Base-by-base conservation (phyloP, 1,140 invertebrate species). In the Argopecten irradians region DNA sequence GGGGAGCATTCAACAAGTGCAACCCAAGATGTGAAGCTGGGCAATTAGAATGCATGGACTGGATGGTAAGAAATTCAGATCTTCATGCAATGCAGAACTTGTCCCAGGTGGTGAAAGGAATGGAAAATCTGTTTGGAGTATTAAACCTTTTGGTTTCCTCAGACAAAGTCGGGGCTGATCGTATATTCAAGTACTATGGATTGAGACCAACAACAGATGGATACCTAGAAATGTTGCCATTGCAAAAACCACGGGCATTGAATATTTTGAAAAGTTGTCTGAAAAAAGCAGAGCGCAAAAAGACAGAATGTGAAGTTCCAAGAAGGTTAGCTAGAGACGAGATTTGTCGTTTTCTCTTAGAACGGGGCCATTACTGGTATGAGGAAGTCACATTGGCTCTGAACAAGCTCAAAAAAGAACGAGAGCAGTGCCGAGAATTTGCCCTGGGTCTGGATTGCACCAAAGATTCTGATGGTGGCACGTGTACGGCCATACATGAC, bases 151-250 rank as follows among this genome's bases (percentile, higher is more conserved):
- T 93, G 14, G 46, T 87, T 1, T 83, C 88, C 11, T 87, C 86
- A 1, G 82, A 86, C 9, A 86, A 46, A 34, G 41, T 19, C 19
- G 39, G 35, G 32, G 32, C 71, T 83, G 34, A 89, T 71, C 35
- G 86, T 87, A 85, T 93, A 43, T 89, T 55, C n/a, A 86, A 32
- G 16, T 93, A 92, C 86, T 93, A 92, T 90, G 93, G 92, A 22
- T 86, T 93, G 11, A 83, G 88, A 33, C 82, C 43, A 16, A 32
- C 33, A 0, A 39, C 35, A 0, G 91, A 86, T n/a, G 85, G 82
- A 39, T 33, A 84, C 22, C 82, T 92, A 32, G 85, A 83, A 36
- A 89, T 89, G 41, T 87, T 91, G 43, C 92, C 92, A 28, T 85
- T 88, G 41, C 84, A 91, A 46, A 92, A 91, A 35, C 92, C 93